Base-by-base conservation (phyloP, 2,888 invertebrate genomes). In the Spisula solida region DNA sequence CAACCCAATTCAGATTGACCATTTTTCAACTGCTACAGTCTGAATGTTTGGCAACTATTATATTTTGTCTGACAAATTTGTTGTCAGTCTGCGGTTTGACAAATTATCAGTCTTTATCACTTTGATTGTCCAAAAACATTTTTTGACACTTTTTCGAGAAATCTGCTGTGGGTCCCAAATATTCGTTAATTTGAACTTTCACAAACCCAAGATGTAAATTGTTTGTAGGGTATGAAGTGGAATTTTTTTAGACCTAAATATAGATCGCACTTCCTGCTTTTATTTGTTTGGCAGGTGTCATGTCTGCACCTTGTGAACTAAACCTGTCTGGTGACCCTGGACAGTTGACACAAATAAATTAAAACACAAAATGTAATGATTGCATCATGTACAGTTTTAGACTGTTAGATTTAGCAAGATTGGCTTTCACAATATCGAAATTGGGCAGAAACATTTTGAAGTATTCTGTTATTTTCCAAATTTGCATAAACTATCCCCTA, bases 401-500 rank as follows among this genome's bases (percentile, higher is more conserved):
- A 66, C 25, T 10, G 41, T 5, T 5, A 8, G 8, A 41, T 41
- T 25, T n/a, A 66, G 1, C 25, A 25, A 66, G 10, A 10, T 25
- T 10, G 25, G 25, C 20, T 66, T 66, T 66, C 41, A 20, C 25
- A 25, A 66, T 66, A 66, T 0, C 10, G n/a, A 66, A 66, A 66
- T 25, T 66, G 60, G 60, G 25, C 60, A 66, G 60, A 66, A 20
- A 66, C 60, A 75, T 18, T 34, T 34, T 18, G 14, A 75, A 75
- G 10, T 75, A 18, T 34, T 78, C 47, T 85, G 79, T n/a, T 34
- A 56, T 41, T 56, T 85, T 55, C 78, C 55, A 34, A 10, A 85
- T 85, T 85, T 85, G 85, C 75, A 85, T 85, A 79, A 34, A 78
- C 48, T 14, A 51, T 29, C 34, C 85, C 78, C 85, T 56, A 55